A percentile compares a stretch with the other conserved stretches of the same genome.
Evolutionary conservation across 2,797 vertebrate species (phyloP).

Genomic region (Gymnothorax javanicus): DNA sequence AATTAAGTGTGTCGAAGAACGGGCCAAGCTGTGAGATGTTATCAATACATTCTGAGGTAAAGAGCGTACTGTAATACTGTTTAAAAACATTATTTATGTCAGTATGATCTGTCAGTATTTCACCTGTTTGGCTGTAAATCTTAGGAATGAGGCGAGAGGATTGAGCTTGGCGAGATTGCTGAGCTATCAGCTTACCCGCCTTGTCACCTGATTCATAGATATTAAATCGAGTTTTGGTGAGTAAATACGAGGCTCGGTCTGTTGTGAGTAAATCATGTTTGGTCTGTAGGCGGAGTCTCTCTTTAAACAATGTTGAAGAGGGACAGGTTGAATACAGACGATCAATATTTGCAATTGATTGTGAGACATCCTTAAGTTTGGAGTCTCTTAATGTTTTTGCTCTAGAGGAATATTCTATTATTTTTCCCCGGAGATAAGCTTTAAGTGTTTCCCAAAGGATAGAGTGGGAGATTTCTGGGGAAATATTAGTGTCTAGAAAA

Average conservation of each 20-base stretch:
- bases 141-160: constrained; percentile 13
- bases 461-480: no score
- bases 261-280: no score
- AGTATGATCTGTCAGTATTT: background rate
- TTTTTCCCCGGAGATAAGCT: no score
- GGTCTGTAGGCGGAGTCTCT: no score
- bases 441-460: no score
- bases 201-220: constrained; percentile 1
- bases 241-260: background rate
- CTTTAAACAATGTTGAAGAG: no score
- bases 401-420: no score
- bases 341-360: no score
- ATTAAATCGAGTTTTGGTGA: background rate
- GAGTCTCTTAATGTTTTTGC: no score
- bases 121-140: background rate
- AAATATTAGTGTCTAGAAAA: no score
- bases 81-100: constrained; percentile 21
- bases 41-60: constrained; percentile 19
- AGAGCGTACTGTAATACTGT: constrained; percentile 20
- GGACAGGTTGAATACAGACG: no score
- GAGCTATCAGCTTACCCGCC: constrained; percentile 20
- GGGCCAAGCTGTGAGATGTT: constrained; percentile 12
- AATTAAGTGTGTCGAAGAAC: constrained; percentile 16
- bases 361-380: no score
- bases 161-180: constrained; percentile 22